A percentile compares a stretch with the other conserved stretches of the same genome.
Conservation (phyloP, 2,113 vertebrate species). For the Hemicordylus capensis region DNA sequence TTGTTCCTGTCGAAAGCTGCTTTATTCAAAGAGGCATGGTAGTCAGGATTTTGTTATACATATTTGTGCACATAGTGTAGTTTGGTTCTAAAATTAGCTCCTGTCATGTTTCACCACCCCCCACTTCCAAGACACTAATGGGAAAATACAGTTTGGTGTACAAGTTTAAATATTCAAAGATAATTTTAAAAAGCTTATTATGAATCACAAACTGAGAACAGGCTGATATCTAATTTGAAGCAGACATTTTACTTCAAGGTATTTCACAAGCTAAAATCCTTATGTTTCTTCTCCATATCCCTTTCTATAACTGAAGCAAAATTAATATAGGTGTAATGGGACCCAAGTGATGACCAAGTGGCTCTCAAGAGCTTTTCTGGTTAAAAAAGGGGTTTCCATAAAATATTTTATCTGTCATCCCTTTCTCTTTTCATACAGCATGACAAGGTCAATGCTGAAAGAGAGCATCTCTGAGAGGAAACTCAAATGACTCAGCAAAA, state of each 20-base stretch:
- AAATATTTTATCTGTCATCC: slow-evolving; percentile 57
- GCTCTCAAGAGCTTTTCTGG: slow-evolving; percentile 58
- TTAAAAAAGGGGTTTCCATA: slow-evolving; percentile 40
- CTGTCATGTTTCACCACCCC: not conserved
- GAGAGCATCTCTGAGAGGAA: slow-evolving; percentile 52
- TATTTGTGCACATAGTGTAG: not conserved
- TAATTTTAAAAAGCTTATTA: slow-evolving; percentile 53
- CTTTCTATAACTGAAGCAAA: slow-evolving; percentile 51
- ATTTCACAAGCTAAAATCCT: slow-evolving; percentile 54
- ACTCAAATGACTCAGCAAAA: slow-evolving; percentile 42
- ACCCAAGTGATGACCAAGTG: slow-evolving; percentile 52
- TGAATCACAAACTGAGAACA: slow-evolving; percentile 69
- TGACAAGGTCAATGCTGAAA: not conserved
- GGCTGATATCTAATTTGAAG: slow-evolving; percentile 64
- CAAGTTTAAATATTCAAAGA: slow-evolving; percentile 48
- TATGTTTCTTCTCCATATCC: slow-evolving; percentile 32
- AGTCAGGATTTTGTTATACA: not conserved
- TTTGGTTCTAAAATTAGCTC: too few relatives aligned
- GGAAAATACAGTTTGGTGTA: slow-evolving; percentile 25
- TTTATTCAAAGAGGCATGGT: not conserved
- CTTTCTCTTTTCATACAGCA: slow-evolving; percentile 47
- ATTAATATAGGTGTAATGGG: slow-evolving; percentile 54
- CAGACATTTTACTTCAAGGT: slow-evolving; percentile 62
- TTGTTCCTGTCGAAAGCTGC: not conserved
- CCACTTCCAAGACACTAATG: slow-evolving; percentile 25